phyloP scores from a whole-genome alignment of 1,140 invertebrate genomes.

The Matsumurasca onukii region DNA sequence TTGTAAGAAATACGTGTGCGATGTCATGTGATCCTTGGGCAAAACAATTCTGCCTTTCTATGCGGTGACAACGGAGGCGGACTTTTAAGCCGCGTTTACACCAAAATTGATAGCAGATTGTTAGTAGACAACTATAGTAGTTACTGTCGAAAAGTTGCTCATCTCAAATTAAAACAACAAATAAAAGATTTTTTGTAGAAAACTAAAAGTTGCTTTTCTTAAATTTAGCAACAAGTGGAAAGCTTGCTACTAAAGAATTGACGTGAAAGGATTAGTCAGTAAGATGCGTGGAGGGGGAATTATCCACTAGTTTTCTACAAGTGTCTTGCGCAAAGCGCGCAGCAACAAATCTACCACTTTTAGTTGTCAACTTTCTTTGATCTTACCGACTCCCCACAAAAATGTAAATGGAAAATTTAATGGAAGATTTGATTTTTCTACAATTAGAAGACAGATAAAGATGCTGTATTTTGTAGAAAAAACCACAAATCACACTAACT shows the following conservation, averaged over 20 bases:
- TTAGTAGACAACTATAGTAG: not conserved
- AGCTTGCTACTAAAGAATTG: not conserved
- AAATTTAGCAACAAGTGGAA: slow-evolving; percentile 1
- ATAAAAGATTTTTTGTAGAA: not conserved
- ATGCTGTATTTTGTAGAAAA: not conserved
- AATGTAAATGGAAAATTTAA: not conserved
- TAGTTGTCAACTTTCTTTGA: slow-evolving; percentile 18
- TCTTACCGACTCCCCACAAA: not conserved
- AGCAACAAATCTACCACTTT: slow-evolving; percentile 6
- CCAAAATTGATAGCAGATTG: not conserved
- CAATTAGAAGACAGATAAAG: not conserved
- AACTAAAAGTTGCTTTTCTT: not conserved
- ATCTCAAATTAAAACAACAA: not conserved
- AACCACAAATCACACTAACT: not conserved
- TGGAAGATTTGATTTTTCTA: not conserved
- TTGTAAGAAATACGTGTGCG: no score
- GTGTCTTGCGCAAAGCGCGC: not conserved
- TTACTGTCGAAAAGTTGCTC: not conserved
- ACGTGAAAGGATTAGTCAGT: not conserved
- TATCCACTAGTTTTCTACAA: no score
- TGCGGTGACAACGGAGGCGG: no score
- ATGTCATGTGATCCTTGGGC: no score
- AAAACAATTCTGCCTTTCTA: no score
- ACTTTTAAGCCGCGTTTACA: not conserved
- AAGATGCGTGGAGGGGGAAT: not conserved